A percentile compares a stretch with the other conserved stretches of the same genome.
Conservation (phyloP, 2,797 vertebrate genomes). For the Sebastes cheni region DNA sequence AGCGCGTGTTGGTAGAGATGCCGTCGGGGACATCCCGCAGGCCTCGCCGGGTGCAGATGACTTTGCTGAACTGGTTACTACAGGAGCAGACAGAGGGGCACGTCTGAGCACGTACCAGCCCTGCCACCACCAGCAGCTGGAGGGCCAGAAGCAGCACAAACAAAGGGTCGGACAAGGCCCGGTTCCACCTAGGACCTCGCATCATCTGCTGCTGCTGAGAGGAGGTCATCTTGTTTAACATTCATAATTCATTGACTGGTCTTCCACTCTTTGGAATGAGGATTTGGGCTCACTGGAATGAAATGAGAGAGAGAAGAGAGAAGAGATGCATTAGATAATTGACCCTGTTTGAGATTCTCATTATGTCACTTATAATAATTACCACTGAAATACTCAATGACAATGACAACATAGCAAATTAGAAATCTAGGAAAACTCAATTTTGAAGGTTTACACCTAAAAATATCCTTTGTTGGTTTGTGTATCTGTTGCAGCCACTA, state of each 20-base stretch:
- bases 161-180: slow-evolving; percentile 99
- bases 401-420: neutral
- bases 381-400: neutral
- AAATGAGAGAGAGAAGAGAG: slow-evolving; percentile 58
- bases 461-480: neutral
- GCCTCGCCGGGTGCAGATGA: slow-evolving; percentile 97
- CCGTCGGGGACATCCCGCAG: slow-evolving; percentile 97
- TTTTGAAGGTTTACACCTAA: neutral
- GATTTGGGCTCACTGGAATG: slow-evolving; percentile 77
- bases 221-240: slow-evolving; percentile 99
- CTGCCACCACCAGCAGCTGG: slow-evolving; percentile 98
- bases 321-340: slow-evolving; percentile 28
- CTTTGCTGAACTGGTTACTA: slow-evolving; percentile 99
- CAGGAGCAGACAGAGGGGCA: slow-evolving; percentile 99
- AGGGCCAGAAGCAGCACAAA: slow-evolving; percentile 98
- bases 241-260: slow-evolving; percentile 99
- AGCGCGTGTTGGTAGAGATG: slow-evolving; percentile 97
- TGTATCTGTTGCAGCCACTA: slow-evolving; percentile 3
- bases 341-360: neutral
- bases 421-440: neutral
- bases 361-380: neutral
- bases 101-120: slow-evolving; percentile 97
- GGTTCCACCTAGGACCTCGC: slow-evolving; percentile 99
- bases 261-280: slow-evolving; percentile 85
- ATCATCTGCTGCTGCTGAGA: slow-evolving; percentile 99